These are phyloP conservation scores for Uropsilus gracilis DNA, from an alignment of 2,113 vertebrate species.

Conservation along the genomic window DNA sequence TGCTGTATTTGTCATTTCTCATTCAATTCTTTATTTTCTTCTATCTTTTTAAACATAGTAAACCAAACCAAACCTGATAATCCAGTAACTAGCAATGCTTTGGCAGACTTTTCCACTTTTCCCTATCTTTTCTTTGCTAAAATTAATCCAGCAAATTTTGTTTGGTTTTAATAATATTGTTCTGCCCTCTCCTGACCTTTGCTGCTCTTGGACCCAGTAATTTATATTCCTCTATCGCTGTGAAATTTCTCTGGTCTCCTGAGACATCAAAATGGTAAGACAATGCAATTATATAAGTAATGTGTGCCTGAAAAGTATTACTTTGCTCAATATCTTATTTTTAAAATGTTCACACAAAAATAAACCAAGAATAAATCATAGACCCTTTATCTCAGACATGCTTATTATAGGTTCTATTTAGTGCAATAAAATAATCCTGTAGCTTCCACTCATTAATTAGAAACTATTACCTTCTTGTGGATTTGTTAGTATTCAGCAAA, in stretches of 20 bases:
- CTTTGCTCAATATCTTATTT: neutral
- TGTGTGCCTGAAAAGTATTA: neutral
- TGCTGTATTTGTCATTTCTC: neutral
- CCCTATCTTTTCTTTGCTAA: neutral
- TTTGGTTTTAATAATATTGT: neutral
- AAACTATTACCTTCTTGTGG: neutral
- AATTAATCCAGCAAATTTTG: neutral
- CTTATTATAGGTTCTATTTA: neutral
- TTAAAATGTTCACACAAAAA: neutral
- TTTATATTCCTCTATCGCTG: neutral
- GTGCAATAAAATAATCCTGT: neutral
- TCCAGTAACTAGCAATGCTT: neutral
- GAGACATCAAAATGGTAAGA: neutral
- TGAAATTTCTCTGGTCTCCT: neutral
- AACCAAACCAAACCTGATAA: neutral
- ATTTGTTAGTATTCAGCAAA: neutral
- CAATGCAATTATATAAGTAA: neutral
- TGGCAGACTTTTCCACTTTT: neutral
- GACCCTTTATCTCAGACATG: neutral
- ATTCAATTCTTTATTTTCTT: neutral
- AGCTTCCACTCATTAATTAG: conserved; percentile 36
- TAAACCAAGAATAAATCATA: neutral
- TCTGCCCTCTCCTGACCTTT: neutral
- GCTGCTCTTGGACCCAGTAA: neutral
- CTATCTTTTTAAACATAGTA: neutral